Evolutionary conservation across 2,797 vertebrate species (phyloP).

Genomic region (Valencia hispanica): DNA sequence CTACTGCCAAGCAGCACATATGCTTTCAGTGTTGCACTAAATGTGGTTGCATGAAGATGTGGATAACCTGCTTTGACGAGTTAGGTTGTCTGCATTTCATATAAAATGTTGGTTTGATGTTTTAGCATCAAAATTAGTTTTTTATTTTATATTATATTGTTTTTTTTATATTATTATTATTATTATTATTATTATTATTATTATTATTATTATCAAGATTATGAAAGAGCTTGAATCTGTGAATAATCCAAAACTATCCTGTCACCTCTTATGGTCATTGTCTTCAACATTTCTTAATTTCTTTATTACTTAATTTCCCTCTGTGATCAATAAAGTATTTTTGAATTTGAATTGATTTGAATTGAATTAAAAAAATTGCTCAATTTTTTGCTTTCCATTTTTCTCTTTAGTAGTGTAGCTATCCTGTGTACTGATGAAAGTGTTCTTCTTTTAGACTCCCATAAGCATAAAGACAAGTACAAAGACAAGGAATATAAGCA

Average conservation of each 20-base stretch:
- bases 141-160: no score
- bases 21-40: background rate
- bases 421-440: background rate
- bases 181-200: no score
- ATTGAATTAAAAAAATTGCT: background rate
- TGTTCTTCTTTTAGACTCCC: slow-evolving; percentile 84
- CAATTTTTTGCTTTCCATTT: background rate
- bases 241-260: background rate
- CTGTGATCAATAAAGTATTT: no score
- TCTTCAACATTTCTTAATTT: background rate
- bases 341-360: no score
- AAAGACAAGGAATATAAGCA: slow-evolving; percentile 98
- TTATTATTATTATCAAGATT: no score
- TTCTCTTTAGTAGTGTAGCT: background rate
- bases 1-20: background rate
- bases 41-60: background rate
- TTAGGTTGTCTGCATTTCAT: background rate
- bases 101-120: background rate
- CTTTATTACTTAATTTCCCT: no score
- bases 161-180: no score
- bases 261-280: background rate
- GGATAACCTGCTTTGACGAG: background rate
- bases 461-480: slow-evolving; percentile 97
- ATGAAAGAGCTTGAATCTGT: background rate
- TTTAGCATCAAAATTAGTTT: background rate